Evolutionary conservation across 1,140 invertebrate genomes (phyloP).

Genomic region (Drosophila paulistorum): DNA sequence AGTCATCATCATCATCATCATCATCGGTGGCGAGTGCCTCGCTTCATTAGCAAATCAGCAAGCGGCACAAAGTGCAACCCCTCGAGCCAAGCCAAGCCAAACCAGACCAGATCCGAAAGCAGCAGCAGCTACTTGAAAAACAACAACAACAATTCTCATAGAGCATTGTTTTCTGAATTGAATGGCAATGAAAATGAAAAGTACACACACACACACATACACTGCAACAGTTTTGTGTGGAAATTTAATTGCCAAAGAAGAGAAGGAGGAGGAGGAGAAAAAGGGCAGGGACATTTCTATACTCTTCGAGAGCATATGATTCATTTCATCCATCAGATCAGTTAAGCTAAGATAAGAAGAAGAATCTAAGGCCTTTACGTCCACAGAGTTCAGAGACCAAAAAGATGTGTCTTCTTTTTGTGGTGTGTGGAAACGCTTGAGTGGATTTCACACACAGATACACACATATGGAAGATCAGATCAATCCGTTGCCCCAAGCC

Average conservation of each 20-base stretch:
- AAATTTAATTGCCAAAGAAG: conserved; percentile 73
- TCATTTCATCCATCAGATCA: too few species aligned
- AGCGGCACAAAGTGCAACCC: conserved; percentile 18
- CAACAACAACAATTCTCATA: conserved; percentile 27
- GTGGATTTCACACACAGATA: conserved; percentile 52
- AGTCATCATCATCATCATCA: conserved; percentile 36
- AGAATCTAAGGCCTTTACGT: not conserved
- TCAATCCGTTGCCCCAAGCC: conserved; percentile 16
- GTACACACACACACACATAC: conserved; percentile 37
- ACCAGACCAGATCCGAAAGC: conserved; percentile 7
- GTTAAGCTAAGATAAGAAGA: too few species aligned
- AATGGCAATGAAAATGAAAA: conserved; percentile 77
- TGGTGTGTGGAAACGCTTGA: conserved; percentile 39
- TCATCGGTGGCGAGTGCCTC: conserved; percentile 13
- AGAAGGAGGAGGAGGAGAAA: not conserved
- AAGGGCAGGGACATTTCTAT: not conserved
- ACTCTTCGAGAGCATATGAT: not conserved
- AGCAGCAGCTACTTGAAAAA: conserved; percentile 26
- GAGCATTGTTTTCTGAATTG: conserved; percentile 69
- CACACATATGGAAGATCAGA: conserved; percentile 6
- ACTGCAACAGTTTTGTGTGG: conserved; percentile 30
- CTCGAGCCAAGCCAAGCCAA: not conserved
- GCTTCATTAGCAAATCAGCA: conserved; percentile 53
- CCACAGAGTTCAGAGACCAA: conserved; percentile 60
- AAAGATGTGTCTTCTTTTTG: conserved; percentile 33